Evolutionary conservation across 1,140 invertebrate genomes (phyloP).

Genomic region (Hyles euphorbiae): DNA sequence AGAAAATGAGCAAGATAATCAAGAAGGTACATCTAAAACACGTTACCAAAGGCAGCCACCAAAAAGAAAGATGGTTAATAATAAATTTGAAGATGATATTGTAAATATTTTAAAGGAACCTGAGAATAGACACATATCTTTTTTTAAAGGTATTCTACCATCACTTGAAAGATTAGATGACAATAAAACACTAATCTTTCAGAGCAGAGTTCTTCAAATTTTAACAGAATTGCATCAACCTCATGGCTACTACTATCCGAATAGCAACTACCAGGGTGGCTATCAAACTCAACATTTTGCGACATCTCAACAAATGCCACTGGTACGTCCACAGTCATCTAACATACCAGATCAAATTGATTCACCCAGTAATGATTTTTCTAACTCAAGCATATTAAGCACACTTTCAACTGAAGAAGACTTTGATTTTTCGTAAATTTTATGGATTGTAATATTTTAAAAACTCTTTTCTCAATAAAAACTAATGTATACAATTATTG

Average conservation of each 20-base stretch:
- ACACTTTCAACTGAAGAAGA: too few relatives aligned
- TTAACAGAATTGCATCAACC: slow-evolving; percentile 14
- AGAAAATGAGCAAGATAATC: slow-evolving; percentile 25
- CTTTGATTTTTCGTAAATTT: slow-evolving; percentile 29
- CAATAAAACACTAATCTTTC: slow-evolving; percentile 32
- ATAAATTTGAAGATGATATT: slow-evolving; percentile 11
- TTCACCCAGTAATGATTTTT: slow-evolving; percentile 29
- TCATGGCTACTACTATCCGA: slow-evolving; percentile 22
- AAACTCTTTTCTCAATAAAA: slow-evolving; percentile 4
- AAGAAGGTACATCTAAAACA: slow-evolving; percentile 25
- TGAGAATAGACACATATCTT: too few relatives aligned
- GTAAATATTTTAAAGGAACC: too few relatives aligned
- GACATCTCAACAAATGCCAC: slow-evolving; percentile 22
- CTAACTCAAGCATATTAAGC: slow-evolving; percentile 12
- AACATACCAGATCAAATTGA: slow-evolving; percentile 32
- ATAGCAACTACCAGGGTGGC: too few relatives aligned
- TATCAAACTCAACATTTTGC: too few relatives aligned
- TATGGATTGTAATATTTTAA: slow-evolving; percentile 20
- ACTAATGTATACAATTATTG: slow-evolving; percentile 26
- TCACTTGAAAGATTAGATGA: slow-evolving; percentile 5
- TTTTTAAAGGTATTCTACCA: too few relatives aligned
- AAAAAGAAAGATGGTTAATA: slow-evolving; percentile 12
- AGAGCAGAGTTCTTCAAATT: slow-evolving; percentile 30
- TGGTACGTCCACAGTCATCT: slow-evolving; percentile 28
- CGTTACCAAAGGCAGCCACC: slow-evolving; percentile 19